Conservation (phyloP, 2,888 invertebrate species). For the Ceratothoa steindachneri region DNA sequence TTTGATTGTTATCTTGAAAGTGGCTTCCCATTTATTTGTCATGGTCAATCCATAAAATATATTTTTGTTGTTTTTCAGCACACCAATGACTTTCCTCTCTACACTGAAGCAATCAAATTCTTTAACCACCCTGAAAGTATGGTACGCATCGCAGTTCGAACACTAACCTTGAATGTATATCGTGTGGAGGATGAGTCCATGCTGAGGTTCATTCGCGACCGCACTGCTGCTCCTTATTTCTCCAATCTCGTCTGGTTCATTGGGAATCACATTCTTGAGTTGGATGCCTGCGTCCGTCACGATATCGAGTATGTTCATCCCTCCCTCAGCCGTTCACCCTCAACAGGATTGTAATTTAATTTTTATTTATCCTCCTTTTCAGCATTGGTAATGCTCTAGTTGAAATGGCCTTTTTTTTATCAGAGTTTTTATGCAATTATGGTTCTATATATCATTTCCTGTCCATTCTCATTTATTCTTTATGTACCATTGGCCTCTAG, state of each 20-base stretch:
- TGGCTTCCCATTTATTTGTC: no score
- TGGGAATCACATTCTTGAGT: conserved; percentile 91
- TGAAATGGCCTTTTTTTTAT: not conserved
- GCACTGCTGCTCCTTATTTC: conserved; percentile 96
- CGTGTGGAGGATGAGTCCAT: conserved; percentile 62
- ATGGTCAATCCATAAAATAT: no score
- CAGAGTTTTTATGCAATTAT: no score
- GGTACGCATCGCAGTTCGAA: conserved; percentile 97
- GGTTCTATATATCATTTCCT: no score
- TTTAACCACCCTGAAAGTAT: conserved; percentile 98
- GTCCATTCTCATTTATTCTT: no score
- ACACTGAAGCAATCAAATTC: conserved; percentile 98
- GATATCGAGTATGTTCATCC: conserved; percentile 79
- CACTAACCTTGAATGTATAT: conserved; percentile 94
- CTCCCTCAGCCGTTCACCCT: not conserved
- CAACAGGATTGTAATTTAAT: not conserved
- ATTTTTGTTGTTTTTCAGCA: conserved; percentile 61
- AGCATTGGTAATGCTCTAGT: not conserved
- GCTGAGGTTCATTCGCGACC: conserved; percentile 89
- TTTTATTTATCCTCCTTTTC: not conserved
- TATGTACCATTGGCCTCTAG: no score
- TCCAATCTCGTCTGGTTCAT: conserved; percentile 99
- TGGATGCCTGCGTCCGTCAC: conserved; percentile 89
- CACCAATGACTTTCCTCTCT: conserved; percentile 97
- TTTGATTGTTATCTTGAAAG: no score